Evolutionary conservation across 2,888 invertebrate species (phyloP).

Genomic region (Microctonus brassicae): DNA sequence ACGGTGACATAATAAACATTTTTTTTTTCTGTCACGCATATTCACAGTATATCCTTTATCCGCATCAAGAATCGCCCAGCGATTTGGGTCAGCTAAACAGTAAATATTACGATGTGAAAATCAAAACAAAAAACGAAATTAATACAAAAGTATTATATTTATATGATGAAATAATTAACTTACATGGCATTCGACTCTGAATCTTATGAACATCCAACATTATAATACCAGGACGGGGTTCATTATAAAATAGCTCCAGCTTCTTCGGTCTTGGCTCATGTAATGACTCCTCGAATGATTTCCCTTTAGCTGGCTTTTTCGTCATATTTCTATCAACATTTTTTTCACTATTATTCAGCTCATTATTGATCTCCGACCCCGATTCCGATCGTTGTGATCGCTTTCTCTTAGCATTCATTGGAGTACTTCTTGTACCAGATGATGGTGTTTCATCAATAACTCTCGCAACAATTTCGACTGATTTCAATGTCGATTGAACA

Average conservation of each 20-base stretch:
- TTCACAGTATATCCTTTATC: constrained; percentile 43
- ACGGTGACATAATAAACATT: constrained; percentile 77
- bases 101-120: background rate
- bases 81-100: constrained; percentile 56
- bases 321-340: background rate
- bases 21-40: constrained; percentile 38
- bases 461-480: too few species aligned
- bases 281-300: constrained; percentile 49
- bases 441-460: too few species aligned
- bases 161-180: constrained; percentile 51
- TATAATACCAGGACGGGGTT: constrained; percentile 77
- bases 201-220: constrained; percentile 73
- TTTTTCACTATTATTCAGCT: background rate
- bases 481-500: background rate
- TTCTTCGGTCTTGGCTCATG: constrained; percentile 65
- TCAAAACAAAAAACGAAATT: background rate
- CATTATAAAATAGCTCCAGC: constrained; percentile 77
- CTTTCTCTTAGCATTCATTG: too few species aligned
- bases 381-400: background rate
- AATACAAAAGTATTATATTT: background rate
- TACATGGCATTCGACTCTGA: constrained; percentile 78
- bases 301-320: constrained; percentile 12
- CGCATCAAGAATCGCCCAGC: constrained; percentile 60
- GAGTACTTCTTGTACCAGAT: background rate
- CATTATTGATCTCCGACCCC: background rate